Evolutionary conservation across 1,140 invertebrate species (phyloP), one percentile per base, ranked within the genome.

Genomic region (Eriosoma lanigerum): DNA sequence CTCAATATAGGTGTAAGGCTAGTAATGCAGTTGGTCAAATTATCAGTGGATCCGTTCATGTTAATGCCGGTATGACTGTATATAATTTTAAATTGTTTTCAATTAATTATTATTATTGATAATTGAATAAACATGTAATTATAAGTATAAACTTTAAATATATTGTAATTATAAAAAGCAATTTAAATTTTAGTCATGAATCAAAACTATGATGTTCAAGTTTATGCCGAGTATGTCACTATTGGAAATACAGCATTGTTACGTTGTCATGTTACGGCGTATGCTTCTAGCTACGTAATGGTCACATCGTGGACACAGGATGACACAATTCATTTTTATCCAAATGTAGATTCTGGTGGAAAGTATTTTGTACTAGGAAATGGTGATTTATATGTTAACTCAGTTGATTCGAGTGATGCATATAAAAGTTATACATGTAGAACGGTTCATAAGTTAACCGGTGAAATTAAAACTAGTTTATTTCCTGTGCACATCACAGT

Each of bases 231-330:
- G 84, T 94, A 94, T 87, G 94, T 95, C 81, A 93, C 94, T 84
- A 89, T 90, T 75, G 94, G 94, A 50, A 96, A 96, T 86, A 93
- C 93, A 32, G 94, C 93, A 1, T 90, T 96, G 58, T 88, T 96
- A 70, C 90, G 92, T 83, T 97, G 95, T 86, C 91, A 93, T 84
- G 93, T 97, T 84, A 94, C 95, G 38, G 89, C 90, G 82, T 95
- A 94, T 86, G 93, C 95, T 84, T 89, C 91, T 82, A 94, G 96
- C 83, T 95, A 94, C 85, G 93, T 96, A 80, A 91, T 92, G 85
- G 91, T 94, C 24, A 95, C 94, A 21, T 93, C 94, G 24, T 98
- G 96, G 96, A 90, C 92, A 70, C 92, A 92, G 86, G 93, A 95
- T 83, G 91, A 90, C 52, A 89, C 89, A 81, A 89, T 93, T 92